Percentiles rank a stretch among this genome's conserved stretches.
phyloP scores from a whole-genome alignment of 2,797 vertebrate genomes.

The Lindbergichthys nudifrons region DNA sequence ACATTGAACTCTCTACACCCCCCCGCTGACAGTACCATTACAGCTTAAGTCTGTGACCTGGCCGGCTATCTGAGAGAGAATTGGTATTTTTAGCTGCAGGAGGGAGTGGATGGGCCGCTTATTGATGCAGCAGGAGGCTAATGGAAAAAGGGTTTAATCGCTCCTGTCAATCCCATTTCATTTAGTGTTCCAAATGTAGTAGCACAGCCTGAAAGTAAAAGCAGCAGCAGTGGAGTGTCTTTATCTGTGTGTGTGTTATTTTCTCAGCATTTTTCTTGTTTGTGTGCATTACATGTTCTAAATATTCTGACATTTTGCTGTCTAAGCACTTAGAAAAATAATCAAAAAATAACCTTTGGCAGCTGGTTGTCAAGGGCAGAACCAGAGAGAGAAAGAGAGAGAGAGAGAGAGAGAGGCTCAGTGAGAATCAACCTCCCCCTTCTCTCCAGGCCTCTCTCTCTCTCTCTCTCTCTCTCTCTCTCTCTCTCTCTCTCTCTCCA shows the following conservation, averaged over 20 bases:
- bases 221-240: conserved; percentile 23
- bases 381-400: conserved; percentile 22
- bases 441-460: conserved; percentile 51
- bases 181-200: conserved; percentile 55
- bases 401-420: conserved; percentile 32
- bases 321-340: conserved; percentile 35
- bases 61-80: conserved; percentile 66
- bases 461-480: conserved; percentile 49
- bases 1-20: conserved; percentile 47
- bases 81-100: conserved; percentile 77
- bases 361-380: conserved; percentile 64
- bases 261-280: background rate
- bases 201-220: conserved; percentile 47
- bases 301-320: conserved; percentile 17
- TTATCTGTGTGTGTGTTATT: background rate
- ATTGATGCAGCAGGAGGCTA: conserved; percentile 73
- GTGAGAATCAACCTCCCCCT: conserved; percentile 50
- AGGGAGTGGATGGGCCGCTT: conserved; percentile 63
- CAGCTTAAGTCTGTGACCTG: conserved; percentile 77
- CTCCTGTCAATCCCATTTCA: conserved; percentile 71
- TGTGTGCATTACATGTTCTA: background rate
- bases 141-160: conserved; percentile 75
- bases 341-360: conserved; percentile 49
- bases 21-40: conserved; percentile 52
- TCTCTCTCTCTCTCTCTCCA: conserved; percentile 57